Evolutionary conservation across 2,113 vertebrate species (phyloP), one percentile per base, ranked within the genome.

Genomic region (Macroglossus sobrinus): DNA sequence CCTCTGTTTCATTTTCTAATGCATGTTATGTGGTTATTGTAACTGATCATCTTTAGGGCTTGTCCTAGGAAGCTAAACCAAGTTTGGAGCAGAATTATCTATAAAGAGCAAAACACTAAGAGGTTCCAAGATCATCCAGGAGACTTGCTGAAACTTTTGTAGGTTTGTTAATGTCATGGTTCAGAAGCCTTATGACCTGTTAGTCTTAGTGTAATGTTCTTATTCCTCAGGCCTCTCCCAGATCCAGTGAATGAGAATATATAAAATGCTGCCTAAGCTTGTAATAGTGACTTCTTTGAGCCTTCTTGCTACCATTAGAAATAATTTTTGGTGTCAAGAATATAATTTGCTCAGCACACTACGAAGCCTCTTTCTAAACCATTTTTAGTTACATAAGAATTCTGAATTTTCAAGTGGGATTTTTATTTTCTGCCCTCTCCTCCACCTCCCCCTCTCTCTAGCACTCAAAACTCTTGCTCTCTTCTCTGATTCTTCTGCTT

Each of bases 121-220:
- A 84, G 18, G 35, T 82, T 78, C 61, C 16, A 30, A 64, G 43
- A 69, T 22, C 10, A 91, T 19, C 64, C 26, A 57, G 1, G n/a
- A 90, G 28, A 89, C 35, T 79, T 87, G 30, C n/a, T 89, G 55
- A 96, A 84, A 78, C 38, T 81, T 89, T 87, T 84, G 40, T 87
- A 50, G n/a, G 18, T 76, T 96, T 53, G 35, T 72, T 53, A 82
- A 33, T 71, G 76, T 84, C 4, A n/a, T 80, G 69, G 71, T 84
- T 91, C 33, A 72, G 53, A 84, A 80, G 35, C 38, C 81, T 89
- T n/a, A 63, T 26, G 81, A 63, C 13, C 9, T 72, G 18, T 85
- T 22, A 45, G 16, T 89, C 75, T 75, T 82, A n/a, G 30, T n/a
- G 16, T 47, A 43, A 22, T 47, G 38, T 59, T 82, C 19, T 53